Evolutionary conservation across 2,888 invertebrate genomes (phyloP), one percentile per base, ranked within the genome.

Genomic region (Platycnemis pennipes): DNA sequence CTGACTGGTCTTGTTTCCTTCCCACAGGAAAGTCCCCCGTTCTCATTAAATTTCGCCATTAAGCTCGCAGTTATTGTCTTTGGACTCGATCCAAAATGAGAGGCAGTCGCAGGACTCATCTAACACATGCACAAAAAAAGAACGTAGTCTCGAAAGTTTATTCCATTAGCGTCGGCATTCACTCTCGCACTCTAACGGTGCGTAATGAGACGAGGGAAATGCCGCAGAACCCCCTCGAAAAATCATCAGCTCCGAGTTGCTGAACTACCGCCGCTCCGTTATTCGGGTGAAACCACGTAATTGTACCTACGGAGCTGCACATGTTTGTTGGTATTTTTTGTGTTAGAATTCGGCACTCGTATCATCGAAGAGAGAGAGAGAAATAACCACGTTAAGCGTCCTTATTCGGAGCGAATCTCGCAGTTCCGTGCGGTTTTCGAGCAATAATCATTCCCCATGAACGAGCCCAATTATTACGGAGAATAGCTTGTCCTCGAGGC

Each of bases 11-110:
- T 77, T 37, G 8, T 37, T 26, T 37, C 63, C 63, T 63, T n/a
- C 63, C 63, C 63, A 63, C 77, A 77, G 31, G 22, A 37, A 5
- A 77, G 37, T 77, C 37, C 37, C 5, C 77, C 77, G 37, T n/a
- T 77, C 77, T 77, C 77, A 37, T 77, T 77, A 77, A 77, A 77
- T 77, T 77, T 77, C 77, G 77, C 37, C 77, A 77, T 37, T 77
- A 37, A 77, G 77, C 37, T n/a, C n/a, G 77, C 77, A 77, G 77
- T 77, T 77, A 77, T 77, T 77, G 77, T 77, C 37, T 37, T 37
- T 77, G 77, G 77, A 37, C 77, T 37, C 31, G 77, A 77, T 77
- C 77, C 77, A 77, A 26, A 77, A 77, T 77, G 77, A 37, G 77
- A 31, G 77, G 37, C 13, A 77, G 77, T 37, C 37, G 77, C 7